These are phyloP conservation scores for Varanus salvator DNA, from an alignment of 2,113 vertebrate species.

Conservation along the genomic window DNA sequence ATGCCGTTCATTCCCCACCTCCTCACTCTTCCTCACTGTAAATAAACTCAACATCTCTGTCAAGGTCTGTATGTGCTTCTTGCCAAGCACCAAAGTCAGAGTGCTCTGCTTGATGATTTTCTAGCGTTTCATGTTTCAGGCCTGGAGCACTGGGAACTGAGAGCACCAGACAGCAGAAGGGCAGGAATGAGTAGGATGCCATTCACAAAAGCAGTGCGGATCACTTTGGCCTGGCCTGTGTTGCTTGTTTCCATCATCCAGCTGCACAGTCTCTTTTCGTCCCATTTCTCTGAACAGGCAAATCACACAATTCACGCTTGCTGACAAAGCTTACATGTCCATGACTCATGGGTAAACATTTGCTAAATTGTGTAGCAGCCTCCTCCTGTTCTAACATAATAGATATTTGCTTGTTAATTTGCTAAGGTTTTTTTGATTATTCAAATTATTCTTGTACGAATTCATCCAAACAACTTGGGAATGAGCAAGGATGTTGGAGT, in stretches of 20 bases:
- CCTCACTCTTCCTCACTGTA: too few species aligned
- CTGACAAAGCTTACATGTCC: constrained; percentile 7
- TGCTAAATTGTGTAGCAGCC: constrained; percentile 22
- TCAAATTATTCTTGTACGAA: constrained; percentile 36
- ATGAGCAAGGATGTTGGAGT: constrained; percentile 12
- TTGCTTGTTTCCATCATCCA: neutral
- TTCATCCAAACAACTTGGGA: constrained; percentile 21
- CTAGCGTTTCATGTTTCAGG: too few species aligned
- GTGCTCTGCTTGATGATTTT: too few species aligned
- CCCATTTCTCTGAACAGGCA: neutral
- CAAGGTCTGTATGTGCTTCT: too few species aligned
- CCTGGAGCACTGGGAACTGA: too few species aligned
- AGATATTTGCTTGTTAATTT: constrained; percentile 41
- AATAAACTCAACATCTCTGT: too few species aligned
- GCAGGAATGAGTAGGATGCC: neutral
- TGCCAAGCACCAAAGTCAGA: too few species aligned
- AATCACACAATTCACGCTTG: constrained; percentile 7
- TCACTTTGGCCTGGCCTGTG: neutral
- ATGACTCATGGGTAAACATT: constrained; percentile 39
- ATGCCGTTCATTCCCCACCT: too few species aligned
- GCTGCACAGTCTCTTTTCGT: neutral
- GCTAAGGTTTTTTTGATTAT: constrained; percentile 15
- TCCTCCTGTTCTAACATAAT: constrained; percentile 9
- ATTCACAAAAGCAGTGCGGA: neutral
- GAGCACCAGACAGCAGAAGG: too few species aligned